These are phyloP conservation scores for Caenorhabditis brenneri DNA, from an alignment of 1,140 invertebrate genomes.

Conservation along the genomic window DNA sequence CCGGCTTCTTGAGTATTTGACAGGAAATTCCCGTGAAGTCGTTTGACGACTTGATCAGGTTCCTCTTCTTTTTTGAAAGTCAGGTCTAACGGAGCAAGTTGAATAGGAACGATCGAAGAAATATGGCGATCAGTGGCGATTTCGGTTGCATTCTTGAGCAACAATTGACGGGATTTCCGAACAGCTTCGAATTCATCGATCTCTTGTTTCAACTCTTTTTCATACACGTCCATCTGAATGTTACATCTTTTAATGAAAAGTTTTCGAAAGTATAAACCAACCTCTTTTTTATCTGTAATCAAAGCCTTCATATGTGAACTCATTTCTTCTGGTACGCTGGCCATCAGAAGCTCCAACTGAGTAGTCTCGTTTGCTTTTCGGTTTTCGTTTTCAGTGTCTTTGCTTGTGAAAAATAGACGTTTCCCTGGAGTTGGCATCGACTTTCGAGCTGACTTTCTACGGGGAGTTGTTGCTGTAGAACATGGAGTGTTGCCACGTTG, in stretches of 20 bases:
- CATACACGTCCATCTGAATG: background rate
- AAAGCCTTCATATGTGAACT: background rate
- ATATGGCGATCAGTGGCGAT: background rate
- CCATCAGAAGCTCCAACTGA: slow-evolving; percentile 21
- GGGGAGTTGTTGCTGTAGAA: background rate
- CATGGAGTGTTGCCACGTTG: background rate
- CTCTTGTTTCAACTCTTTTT: background rate
- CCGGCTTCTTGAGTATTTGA: background rate
- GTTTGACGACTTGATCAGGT: background rate
- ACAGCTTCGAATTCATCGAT: background rate
- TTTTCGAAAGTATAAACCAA: background rate
- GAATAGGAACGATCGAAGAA: background rate
- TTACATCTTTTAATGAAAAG: background rate
- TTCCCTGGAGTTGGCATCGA: slow-evolving; percentile 28
- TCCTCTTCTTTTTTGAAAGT: background rate
- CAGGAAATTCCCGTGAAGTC: background rate
- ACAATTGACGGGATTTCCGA: background rate
- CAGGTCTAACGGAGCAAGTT: background rate
- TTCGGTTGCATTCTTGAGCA: background rate
- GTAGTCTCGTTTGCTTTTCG: background rate
- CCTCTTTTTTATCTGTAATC: background rate
- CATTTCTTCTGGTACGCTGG: background rate
- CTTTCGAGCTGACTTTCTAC: background rate
- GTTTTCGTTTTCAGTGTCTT: background rate
- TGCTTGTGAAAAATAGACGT: slow-evolving; percentile 4